Conservation (phyloP, 2,797 vertebrate species). For the Salmo trutta region DNA sequence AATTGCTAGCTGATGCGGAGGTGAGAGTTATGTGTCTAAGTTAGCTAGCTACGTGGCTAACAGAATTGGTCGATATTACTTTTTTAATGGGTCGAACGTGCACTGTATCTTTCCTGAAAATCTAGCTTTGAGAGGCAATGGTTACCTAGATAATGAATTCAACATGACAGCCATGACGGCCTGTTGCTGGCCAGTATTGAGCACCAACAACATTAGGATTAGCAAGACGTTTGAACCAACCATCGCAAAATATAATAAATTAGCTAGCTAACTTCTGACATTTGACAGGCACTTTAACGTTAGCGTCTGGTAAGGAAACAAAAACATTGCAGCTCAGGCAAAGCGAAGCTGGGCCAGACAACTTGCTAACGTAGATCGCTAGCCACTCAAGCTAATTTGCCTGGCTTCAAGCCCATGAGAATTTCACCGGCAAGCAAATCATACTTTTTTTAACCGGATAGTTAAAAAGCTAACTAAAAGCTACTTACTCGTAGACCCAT, state of each 20-base stretch:
- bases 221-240: no score
- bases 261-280: neutral
- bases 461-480: neutral
- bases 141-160: neutral
- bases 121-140: neutral
- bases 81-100: neutral
- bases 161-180: neutral
- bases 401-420: neutral
- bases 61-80: neutral
- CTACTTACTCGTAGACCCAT: constrained; percentile 93
- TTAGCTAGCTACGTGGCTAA: neutral
- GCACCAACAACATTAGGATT: neutral
- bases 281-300: neutral
- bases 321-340: neutral
- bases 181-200: neutral
- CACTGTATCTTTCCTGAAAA: neutral
- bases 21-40: neutral
- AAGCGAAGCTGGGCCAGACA: neutral
- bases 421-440: neutral
- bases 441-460: neutral
- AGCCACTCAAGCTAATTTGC: neutral
- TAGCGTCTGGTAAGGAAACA: neutral
- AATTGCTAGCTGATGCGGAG: neutral
- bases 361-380: constrained; percentile 16
- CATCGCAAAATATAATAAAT: no score